These are phyloP conservation scores for Gila orcuttii DNA, from an alignment of 2,113 vertebrate genomes.

Conservation along the genomic window DNA sequence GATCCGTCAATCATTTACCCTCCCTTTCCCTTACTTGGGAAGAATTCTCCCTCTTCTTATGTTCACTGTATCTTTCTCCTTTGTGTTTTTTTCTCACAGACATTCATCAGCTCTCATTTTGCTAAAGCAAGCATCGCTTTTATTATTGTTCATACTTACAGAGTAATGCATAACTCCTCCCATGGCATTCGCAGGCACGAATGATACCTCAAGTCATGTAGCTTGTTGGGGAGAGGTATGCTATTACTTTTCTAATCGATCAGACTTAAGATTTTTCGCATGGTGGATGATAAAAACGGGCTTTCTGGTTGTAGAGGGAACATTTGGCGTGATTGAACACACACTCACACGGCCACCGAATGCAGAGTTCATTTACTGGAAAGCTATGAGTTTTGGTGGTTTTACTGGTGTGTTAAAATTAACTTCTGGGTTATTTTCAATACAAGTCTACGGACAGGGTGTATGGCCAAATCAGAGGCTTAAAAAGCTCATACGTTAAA, in stretches of 20 bases:
- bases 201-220: background rate
- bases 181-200: background rate
- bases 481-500: background rate
- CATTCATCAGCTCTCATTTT: slow-evolving; percentile 2
- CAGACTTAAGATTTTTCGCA: background rate
- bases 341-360: background rate
- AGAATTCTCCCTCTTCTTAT: slow-evolving; percentile 21
- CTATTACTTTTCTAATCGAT: background rate
- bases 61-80: slow-evolving; percentile 29
- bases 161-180: background rate
- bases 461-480: background rate
- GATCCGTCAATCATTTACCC: slow-evolving; percentile 52
- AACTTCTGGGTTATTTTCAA: background rate
- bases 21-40: slow-evolving; percentile 46
- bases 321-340: background rate
- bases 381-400: background rate
- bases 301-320: background rate
- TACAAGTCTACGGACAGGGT: background rate
- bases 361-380: background rate
- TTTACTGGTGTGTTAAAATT: background rate
- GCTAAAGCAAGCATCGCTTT: slow-evolving; percentile 5
- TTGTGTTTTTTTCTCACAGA: background rate
- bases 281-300: background rate
- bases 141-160: background rate
- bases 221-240: background rate